Evolutionary conservation across 2,113 vertebrate genomes (phyloP), one percentile per base, ranked within the genome.

Genomic region (Gobius niger): DNA sequence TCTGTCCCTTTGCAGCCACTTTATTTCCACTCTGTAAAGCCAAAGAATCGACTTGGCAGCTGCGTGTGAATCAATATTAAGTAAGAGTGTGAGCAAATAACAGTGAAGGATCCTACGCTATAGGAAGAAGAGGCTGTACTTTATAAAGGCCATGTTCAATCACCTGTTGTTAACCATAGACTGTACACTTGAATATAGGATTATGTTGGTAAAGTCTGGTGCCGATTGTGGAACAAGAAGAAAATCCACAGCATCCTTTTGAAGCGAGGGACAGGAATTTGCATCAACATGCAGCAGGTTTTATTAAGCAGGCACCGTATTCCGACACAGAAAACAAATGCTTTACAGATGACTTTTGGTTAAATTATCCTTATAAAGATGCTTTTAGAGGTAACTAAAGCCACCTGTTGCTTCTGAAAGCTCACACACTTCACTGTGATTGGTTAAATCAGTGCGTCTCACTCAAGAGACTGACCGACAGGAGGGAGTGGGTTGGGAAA

Each of bases 41-140:
- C 63, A 68, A 62, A 84, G 68, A 77, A 77, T 56, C 72, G 44
- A 77, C 74, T 82, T 82, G 82, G 85, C 85, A 73, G 65, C 54
- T 70, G 70, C 16, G 42, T 34, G 54, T 12, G 16, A 80, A 86
- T 88, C 88, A 82, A 88, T 89, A 84, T 74, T 70, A 78, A 83
- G 67, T 79, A 73, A 83, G 54, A 62, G 70, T 52, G 78, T 76
- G 71, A 72, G 79, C 83, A 83, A 83, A 80, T 52, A 84, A 67
- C 49, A 47, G 65, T 59, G 72, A 82, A 60, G 72, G 67, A 68
- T 34, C 74, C 70, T 60, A 15, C 16, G 65, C 63, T 62, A 18
- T 53, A 54, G 70, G 63, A 70, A 68, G 18, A 78, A 47, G 61
- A 70, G 70, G 18, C 72, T 46, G 54, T 44, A 44, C 75, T 60